Conservation (phyloP, 2,888 invertebrate species). For the Cabera pusaria region DNA sequence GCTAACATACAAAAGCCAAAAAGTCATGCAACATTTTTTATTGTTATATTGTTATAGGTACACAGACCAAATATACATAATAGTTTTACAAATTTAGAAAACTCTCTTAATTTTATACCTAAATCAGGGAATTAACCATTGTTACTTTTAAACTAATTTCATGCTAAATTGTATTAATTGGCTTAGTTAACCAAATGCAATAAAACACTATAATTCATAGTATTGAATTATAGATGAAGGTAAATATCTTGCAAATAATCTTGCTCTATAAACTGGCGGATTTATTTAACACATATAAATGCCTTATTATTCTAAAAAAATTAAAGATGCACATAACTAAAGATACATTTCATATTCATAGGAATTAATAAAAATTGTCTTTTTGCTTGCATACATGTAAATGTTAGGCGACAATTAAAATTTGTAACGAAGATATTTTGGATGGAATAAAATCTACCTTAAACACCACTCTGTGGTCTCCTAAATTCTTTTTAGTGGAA, state of each 20-base stretch:
- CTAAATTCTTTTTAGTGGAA: slow-evolving; percentile 15
- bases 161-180: slow-evolving; percentile 27
- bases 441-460: slow-evolving; percentile 23
- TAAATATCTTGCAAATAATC: no score
- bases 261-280: no score
- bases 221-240: no score
- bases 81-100: slow-evolving; percentile 52
- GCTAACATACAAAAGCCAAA: no score
- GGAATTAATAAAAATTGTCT: slow-evolving; percentile 17
- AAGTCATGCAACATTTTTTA: slow-evolving; percentile 39
- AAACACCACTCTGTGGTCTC: slow-evolving; percentile 10
- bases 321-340: slow-evolving; percentile 8
- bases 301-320: background rate
- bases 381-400: no score
- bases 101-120: slow-evolving; percentile 22
- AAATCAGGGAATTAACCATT: slow-evolving; percentile 33
- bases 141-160: slow-evolving; percentile 29
- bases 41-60: slow-evolving; percentile 41
- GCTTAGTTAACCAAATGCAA: slow-evolving; percentile 21
- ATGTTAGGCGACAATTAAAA: no score
- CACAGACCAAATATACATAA: slow-evolving; percentile 57
- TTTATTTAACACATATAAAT: no score
- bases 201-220: slow-evolving; percentile 2
- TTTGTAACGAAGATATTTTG: no score
- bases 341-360: slow-evolving; percentile 10